Base-by-base conservation (phyloP, 1,140 invertebrate genomes). In the Branchinecta lindahli region DNA sequence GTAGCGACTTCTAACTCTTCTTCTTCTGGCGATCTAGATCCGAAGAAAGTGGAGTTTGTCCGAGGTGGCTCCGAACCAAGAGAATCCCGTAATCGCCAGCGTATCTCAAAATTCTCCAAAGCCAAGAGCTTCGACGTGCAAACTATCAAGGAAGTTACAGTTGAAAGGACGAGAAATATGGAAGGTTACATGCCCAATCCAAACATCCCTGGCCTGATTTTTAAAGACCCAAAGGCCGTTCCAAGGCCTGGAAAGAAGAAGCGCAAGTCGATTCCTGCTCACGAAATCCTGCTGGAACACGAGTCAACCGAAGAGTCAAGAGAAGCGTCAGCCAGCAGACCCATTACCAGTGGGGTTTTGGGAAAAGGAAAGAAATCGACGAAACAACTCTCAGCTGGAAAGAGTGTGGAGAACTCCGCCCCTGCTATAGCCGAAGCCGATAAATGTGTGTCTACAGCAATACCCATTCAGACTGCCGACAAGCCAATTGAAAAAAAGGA, bases 101-200 rank as follows among this genome's bases (percentile, higher is more conserved):
- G 66, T 7, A 20, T 46, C 8, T 69, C 47, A 8, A 72, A 69
- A 66, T 12, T 10, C 0, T 46, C 46, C 1, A 72, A 72, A 66
- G 68, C 71, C 9, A 72, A 72, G 66, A 72, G 71, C 20, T 72
- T 72, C 46, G 71, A 72, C 47, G 71, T 72, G 5, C 52, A 66
- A 8, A 15, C 52, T 61, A 20, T 15, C 2, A 61, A 61, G 12
- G 12, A 61, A 15, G 12, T 61, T 15, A 20, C 12, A 1, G 6
- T 15, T 61, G 52, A 61, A 15, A 61, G 6, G 12, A 33, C 33
- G 33, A 61, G 18, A 6, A 12, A 15, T 61, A 15, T 6, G 12
- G 52, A 61, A 20, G 52, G 52, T 20, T 61, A 61, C 18, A 61
- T 20, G 52, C 52, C 52, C 2, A 61, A 61, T 61, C 52, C 52